These are phyloP conservation scores for Axis porcinus DNA, from an alignment of 2,113 vertebrate genomes.

Conservation along the genomic window DNA sequence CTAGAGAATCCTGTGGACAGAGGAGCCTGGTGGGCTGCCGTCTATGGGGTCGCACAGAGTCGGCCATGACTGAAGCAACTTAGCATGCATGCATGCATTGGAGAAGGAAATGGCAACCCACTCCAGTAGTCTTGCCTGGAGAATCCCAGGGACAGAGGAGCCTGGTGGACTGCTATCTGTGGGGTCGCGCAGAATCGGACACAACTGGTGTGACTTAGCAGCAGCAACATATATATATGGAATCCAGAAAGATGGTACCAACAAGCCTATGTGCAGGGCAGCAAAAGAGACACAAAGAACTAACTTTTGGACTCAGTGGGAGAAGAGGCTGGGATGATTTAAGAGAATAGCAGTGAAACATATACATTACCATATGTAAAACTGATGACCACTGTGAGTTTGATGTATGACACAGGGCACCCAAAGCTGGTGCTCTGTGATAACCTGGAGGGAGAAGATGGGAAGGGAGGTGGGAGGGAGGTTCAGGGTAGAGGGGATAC, in stretches of 20 bases:
- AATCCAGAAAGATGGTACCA: neutral
- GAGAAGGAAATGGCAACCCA: neutral
- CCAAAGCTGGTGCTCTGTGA: neutral
- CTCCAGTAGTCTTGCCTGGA: neutral
- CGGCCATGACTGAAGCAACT: fast-evolving
- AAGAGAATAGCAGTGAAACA: neutral
- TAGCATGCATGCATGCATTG: too few species aligned
- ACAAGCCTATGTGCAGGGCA: neutral
- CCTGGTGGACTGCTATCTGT: neutral
- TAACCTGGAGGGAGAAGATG: neutral
- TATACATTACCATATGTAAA: neutral
- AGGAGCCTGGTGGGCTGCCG: too few species aligned
- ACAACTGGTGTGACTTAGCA: neutral
- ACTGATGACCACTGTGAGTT: neutral
- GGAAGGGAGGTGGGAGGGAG: neutral
- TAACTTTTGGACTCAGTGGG: neutral
- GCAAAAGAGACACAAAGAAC: neutral
- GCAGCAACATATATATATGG: neutral
- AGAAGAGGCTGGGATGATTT: neutral
- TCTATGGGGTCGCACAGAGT: too few species aligned
- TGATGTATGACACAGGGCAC: neutral
- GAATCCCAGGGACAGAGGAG: neutral
- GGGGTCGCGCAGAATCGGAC: fast-evolving
- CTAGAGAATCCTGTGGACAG: too few species aligned
- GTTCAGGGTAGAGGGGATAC: neutral